A percentile compares a stretch with the other conserved stretches of the same genome.
Evolutionary conservation across 2,888 invertebrate genomes (phyloP).

Genomic region (Nomada fabriciana): DNA sequence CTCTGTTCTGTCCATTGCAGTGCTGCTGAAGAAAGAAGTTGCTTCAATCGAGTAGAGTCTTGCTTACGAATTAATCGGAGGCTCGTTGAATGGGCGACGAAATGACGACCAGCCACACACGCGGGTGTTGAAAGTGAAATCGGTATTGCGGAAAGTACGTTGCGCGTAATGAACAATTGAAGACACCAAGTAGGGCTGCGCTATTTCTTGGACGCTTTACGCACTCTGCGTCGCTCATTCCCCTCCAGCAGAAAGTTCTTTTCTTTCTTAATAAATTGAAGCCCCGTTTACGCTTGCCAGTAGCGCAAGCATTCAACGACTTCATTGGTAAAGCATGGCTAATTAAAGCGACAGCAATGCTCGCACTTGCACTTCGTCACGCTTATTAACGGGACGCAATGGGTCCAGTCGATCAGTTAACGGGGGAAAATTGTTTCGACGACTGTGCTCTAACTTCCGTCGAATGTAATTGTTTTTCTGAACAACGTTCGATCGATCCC

Average conservation of each 20-base stretch:
- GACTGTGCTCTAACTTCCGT: background rate
- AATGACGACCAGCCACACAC: background rate
- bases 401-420: conserved; percentile 41
- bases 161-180: conserved; percentile 42
- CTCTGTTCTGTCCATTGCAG: too few relatives aligned
- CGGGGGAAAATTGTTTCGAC: conserved; percentile 52
- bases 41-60: too few relatives aligned
- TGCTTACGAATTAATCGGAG: background rate
- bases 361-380: conserved; percentile 56
- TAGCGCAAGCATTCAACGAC: conserved; percentile 10
- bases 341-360: conserved; percentile 47
- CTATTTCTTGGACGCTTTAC: conserved; percentile 6
- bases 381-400: conserved; percentile 56
- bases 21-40: too few relatives aligned
- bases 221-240: background rate
- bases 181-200: conserved; percentile 35
- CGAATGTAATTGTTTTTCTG: conserved; percentile 37
- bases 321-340: conserved; percentile 27
- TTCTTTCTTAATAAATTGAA: conserved; percentile 3
- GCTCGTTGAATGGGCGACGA: conserved; percentile 4
- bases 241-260: background rate
- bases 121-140: conserved; percentile 58
- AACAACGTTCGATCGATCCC: background rate
- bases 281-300: background rate
- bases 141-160: conserved; percentile 53